Evolutionary conservation across 2,113 vertebrate species (phyloP).

Genomic region (Eudorcas thomsonii): DNA sequence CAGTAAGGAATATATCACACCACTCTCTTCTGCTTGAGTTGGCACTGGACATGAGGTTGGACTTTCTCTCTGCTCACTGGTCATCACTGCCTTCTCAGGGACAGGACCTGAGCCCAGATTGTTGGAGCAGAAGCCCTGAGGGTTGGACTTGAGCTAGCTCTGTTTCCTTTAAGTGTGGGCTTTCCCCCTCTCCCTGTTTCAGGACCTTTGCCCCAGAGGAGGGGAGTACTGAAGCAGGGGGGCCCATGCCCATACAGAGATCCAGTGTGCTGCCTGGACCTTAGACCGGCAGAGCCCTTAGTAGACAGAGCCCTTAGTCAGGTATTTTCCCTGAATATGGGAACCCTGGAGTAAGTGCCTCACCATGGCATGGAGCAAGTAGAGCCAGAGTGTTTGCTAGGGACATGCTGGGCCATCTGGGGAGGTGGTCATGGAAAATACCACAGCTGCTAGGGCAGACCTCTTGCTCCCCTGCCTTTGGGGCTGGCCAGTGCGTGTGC

Average conservation of each 20-base stretch:
- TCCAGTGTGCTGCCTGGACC: background rate
- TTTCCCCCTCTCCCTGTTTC: background rate
- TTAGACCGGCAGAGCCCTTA: background rate
- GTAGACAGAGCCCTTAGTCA: background rate
- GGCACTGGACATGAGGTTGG: background rate
- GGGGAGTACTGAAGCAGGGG: background rate
- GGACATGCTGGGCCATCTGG: background rate
- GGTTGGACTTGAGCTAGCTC: background rate
- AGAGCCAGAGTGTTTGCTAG: background rate
- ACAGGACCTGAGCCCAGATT: background rate
- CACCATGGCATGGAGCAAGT: background rate
- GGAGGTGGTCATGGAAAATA: background rate
- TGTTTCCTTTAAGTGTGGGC: background rate
- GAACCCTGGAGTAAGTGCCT: background rate
- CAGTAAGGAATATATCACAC: background rate
- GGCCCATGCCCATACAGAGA: background rate
- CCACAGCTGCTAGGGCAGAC: background rate
- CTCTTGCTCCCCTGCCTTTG: background rate
- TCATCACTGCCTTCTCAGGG: background rate
- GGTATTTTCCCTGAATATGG: background rate
- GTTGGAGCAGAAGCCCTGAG: background rate
- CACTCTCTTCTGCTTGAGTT: background rate
- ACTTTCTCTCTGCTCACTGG: background rate
- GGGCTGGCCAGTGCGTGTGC: background rate
- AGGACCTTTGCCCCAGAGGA: background rate